Base-by-base conservation (phyloP, 2,888 invertebrate species). In the Lochmaea crataegi region DNA sequence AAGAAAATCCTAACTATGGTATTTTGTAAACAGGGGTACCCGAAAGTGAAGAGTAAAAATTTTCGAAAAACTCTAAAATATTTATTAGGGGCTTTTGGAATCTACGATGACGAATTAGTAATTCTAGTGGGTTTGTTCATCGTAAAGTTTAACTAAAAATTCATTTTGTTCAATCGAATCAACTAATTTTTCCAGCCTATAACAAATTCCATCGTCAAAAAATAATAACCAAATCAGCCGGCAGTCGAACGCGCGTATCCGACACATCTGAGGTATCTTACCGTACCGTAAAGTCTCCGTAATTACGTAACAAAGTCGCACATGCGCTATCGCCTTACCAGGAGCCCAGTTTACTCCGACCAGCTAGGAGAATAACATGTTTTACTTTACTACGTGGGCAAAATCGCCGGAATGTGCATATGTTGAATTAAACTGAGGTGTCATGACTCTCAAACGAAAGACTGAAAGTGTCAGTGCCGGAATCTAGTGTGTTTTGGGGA, bases 291-390 rank as follows among this genome's bases (percentile, higher is more conserved):
- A 63, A 63, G 58, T 71, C 71, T 16, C 41, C 65, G 22, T 32
- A 10, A 38, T 69, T 72, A 68, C 51, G 66, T 76, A 75, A 77
- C 67, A 73, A 75, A 78, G 78, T 64, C 57, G 75, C 75, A 74
- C 76, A 75, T 76, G 78, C 78, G 78, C 72, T 5, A 7, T 57
- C 60, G 56, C 12, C 22, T 72, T 51, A 67, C 77, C 83, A 83
- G 83, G 82, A 82, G 81, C 81, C 79, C 80, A 82, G 82, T 83
- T 77, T 73, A 76, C 76, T 75, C 77, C 71, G 69, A 77, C 76
- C 81, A 74, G 76, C 78, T 77, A 74, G 75, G 75, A 78, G 78
- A 72, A 65, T 61, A 76, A 72, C 78, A 75, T 77, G 78, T 76
- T 75, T 74, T 53, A 75, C 71, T 70, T 77, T 75, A 61, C 75